Percentiles rank a stretch among this genome's conserved stretches.
phyloP scores from a whole-genome alignment of 2,888 invertebrate species.

The Euspilapteryx auroguttella region DNA sequence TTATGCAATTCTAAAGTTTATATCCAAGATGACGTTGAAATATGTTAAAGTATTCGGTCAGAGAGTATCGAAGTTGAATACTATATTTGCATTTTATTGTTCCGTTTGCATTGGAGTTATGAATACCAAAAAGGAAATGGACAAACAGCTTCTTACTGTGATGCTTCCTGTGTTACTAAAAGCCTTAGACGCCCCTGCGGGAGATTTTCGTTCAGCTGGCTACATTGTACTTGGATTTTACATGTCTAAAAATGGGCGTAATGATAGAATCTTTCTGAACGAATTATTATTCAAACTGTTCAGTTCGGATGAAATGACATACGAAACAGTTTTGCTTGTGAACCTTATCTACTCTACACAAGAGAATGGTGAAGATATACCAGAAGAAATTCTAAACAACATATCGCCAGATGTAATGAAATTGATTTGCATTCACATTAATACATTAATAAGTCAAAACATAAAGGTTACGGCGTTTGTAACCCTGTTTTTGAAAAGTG shows the following conservation, averaged over 20 bases:
- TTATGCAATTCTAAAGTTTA: slow-evolving; percentile 28
- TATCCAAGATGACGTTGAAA: slow-evolving; percentile 23
- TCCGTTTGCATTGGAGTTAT: slow-evolving; percentile 73
- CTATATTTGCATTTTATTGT: slow-evolving; percentile 80
- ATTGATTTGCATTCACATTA: slow-evolving; percentile 38
- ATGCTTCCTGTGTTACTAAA: slow-evolving; percentile 72
- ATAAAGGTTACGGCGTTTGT: slow-evolving; percentile 61
- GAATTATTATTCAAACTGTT: slow-evolving; percentile 56
- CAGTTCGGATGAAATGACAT: slow-evolving; percentile 32
- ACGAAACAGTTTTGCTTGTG: slow-evolving; percentile 67
- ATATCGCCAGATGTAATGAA: slow-evolving; percentile 33
- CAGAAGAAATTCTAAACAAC: slow-evolving; percentile 51
- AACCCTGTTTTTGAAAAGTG: slow-evolving; percentile 53
- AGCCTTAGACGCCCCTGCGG: slow-evolving; percentile 67
- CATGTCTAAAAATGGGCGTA: slow-evolving; percentile 64
- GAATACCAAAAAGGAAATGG: slow-evolving; percentile 52
- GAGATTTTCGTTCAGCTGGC: slow-evolving; percentile 73
- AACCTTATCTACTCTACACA: slow-evolving; percentile 74
- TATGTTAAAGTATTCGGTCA: slow-evolving; percentile 62
- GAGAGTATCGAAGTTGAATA: slow-evolving; percentile 64
- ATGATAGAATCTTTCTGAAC: slow-evolving; percentile 63
- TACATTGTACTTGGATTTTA: slow-evolving; percentile 76
- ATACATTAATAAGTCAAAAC: slow-evolving; percentile 54
- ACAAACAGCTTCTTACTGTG: slow-evolving; percentile 68
- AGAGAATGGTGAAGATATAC: slow-evolving; percentile 40